Percentiles rank a stretch among this genome's conserved stretches.
Evolutionary conservation across 1,140 invertebrate genomes (phyloP).

Genomic region (Polypedilum pembai): DNA sequence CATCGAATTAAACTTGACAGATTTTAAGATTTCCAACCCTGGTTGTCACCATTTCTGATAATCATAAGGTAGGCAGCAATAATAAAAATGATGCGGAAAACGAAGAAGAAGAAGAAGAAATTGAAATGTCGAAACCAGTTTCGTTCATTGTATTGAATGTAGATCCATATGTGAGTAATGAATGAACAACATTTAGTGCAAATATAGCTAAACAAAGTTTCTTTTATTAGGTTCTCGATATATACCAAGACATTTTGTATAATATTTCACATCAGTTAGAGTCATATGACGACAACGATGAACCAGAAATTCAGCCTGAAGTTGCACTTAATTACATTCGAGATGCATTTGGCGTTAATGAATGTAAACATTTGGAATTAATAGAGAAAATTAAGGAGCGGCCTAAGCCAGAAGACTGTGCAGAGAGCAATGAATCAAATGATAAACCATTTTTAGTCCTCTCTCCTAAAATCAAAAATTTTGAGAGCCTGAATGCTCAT

Average conservation of each 20-base stretch:
- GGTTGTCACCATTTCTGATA: too few relatives aligned
- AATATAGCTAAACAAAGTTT: not conserved
- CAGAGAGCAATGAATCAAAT: conserved; percentile 95
- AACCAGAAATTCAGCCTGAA: conserved; percentile 55
- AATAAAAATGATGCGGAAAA: not conserved
- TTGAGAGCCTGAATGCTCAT: conserved; percentile 77
- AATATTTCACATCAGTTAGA: conserved; percentile 67
- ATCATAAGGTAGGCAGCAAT: not conserved
- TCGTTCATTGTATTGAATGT: not conserved
- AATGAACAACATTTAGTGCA: not conserved
- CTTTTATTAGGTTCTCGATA: conserved; percentile 68
- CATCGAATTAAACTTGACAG: not conserved
- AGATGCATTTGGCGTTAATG: conserved; percentile 78
- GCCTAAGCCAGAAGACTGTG: conserved; percentile 80
- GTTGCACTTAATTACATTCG: conserved; percentile 73
- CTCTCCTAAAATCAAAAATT: conserved; percentile 72
- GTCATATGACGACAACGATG: conserved; percentile 73
- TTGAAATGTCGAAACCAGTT: not conserved
- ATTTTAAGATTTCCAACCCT: too few relatives aligned
- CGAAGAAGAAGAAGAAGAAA: not conserved
- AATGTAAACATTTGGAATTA: conserved; percentile 62
- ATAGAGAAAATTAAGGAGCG: conserved; percentile 60
- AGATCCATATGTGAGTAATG: not conserved
- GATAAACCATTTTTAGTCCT: conserved; percentile 84
- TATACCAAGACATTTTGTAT: conserved; percentile 87